Evolutionary conservation across 2,888 invertebrate genomes (phyloP), one percentile per base, ranked within the genome.

Genomic region (Agonopterix subpropinquella): DNA sequence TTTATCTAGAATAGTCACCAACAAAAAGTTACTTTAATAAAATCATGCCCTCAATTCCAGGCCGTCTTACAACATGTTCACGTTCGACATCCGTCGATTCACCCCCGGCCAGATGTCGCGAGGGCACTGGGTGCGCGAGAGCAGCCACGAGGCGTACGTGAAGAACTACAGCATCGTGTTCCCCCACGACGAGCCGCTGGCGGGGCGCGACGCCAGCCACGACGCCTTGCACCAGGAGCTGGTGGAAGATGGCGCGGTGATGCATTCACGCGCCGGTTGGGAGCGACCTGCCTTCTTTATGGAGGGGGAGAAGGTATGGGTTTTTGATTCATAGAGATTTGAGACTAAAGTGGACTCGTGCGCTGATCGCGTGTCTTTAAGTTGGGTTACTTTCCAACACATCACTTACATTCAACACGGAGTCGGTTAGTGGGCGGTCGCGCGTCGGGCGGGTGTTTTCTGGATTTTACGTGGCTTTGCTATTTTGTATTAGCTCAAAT

Each of bases 101-200:
- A 93, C 94, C 0, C 91, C 92, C 1, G 91, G 91, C 0, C 94
- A 96, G 70, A 90, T 92, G 57, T 89, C 90, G 0, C 92, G 95
- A 58, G 82, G 87, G 4, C 88, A 92, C 43, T 97, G 97, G 97
- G 90, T 93, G 36, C 91, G 91, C 35, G 95, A 96, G 73, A 91
- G 95, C 58, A 94, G 95, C 50, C 96, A 97, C 71, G 97, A 98
- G 75, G 92, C 95, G n/a, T 97, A 97, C 69, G 95, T 92, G 0
- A 94, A 92, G 61, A 96, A 96, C 79, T 97, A 97, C 70, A 90
- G 64, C 53, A 64, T 86, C 1, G 93, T 95, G 8, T 97, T 94
- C 72, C 94, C 95, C 0, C 90, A 95, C 63, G 96, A 97, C 70
- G 95, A 97, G 70, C 93, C 93, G 1, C 75, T 97, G 45, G 95